A percentile compares a stretch with the other conserved stretches of the same genome.
phyloP scores from a whole-genome alignment of 2,888 invertebrate species.

The Lochmaea crataegi region DNA sequence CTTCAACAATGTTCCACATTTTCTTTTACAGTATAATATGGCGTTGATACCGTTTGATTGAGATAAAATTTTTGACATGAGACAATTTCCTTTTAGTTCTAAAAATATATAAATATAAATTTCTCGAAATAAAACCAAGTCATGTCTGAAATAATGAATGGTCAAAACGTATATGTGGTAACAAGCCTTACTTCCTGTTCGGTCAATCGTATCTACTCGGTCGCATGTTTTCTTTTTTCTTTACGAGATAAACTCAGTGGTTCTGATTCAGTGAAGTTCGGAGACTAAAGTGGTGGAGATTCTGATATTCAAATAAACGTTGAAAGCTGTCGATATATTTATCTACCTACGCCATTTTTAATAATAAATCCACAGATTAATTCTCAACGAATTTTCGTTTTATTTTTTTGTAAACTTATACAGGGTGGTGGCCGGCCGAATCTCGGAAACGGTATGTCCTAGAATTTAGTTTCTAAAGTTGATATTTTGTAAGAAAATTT shows the following conservation, averaged over 20 bases:
- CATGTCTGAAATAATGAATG: slow-evolving; percentile 1
- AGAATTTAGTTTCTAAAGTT: too few species aligned
- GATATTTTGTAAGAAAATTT: too few species aligned
- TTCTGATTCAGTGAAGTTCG: slow-evolving; percentile 15
- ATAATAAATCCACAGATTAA: too few species aligned
- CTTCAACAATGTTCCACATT: background rate
- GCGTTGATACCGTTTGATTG: too few species aligned
- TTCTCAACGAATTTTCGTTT: too few species aligned
- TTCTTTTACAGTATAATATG: too few species aligned
- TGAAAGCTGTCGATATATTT: background rate
- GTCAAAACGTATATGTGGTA: slow-evolving; percentile 18
- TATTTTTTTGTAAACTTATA: too few species aligned
- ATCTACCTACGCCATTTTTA: background rate
- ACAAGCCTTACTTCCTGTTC: slow-evolving; percentile 19
- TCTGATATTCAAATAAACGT: slow-evolving; percentile 6
- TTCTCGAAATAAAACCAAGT: background rate
- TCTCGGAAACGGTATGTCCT: too few species aligned
- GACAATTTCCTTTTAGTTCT: too few species aligned
- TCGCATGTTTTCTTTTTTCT: background rate
- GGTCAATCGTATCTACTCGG: slow-evolving; percentile 14
- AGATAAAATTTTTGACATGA: too few species aligned
- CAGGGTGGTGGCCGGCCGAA: too few species aligned
- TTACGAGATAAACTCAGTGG: slow-evolving; percentile 14
- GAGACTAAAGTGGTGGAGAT: background rate
- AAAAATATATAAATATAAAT: background rate